Evolutionary conservation across 1,140 invertebrate species (phyloP), one percentile per base, ranked within the genome.

Genomic region (Ganaspis sp.): DNA sequence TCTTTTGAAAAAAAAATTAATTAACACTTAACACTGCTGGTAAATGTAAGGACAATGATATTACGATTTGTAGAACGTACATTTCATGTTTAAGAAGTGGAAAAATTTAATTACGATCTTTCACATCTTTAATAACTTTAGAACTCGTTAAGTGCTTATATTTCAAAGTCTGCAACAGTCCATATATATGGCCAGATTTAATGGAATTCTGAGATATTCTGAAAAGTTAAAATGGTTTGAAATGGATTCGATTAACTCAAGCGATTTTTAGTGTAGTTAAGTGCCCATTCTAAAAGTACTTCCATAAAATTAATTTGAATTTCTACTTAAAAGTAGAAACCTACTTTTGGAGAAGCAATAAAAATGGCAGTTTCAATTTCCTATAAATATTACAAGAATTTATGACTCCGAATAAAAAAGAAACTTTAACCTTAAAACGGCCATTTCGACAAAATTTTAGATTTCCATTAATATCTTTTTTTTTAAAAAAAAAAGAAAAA

Each of bases 181-280:
- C 26, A 64, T 21, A 64, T 64, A 64, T 64, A 64, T n/a, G 26
- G 58, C 54, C 11, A 26, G 9, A 4, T 64, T 64, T 64, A 34
- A 64, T 64, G 58, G 58, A 17, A 64, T 64, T 29, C 58, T 64
- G 58, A 64, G 58, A 29, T 64, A 64, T 64, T 64, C 58, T 64
- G 23, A 29, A 64, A 64, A 64, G 58, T 64, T 64, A 64, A 64
- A 64, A 64, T 29, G 58, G 58, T 64, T 29, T 29, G 23, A 64
- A 64, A 64, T 29, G 58, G 58, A 64, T 64, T 64, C 58, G 58
- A 64, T 64, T 64, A 64, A 64, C 58, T 64, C 58, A 29, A 64
- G 26, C 58, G 58, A 64, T 64, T 64, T 49, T 64, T 64, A 64
- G 58, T 64, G 6, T 26, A 64, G 58, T 64, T 26, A 64, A 64